These are phyloP conservation scores for Platycnemis pennipes DNA, from an alignment of 2,888 invertebrate genomes.

Conservation along the genomic window DNA sequence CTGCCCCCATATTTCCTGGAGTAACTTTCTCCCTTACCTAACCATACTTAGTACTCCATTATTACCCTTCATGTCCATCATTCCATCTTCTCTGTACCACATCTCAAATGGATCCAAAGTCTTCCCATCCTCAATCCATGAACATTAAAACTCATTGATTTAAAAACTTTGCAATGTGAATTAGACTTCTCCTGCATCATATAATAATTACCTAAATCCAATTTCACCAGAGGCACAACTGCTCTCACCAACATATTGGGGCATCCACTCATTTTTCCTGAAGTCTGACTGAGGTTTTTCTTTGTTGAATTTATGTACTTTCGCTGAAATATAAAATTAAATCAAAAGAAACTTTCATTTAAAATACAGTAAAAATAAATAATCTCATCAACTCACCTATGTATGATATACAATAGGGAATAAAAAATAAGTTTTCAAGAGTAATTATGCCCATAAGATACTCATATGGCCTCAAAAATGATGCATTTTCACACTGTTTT, in stretches of 20 bases:
- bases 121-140: too few species aligned
- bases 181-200: too few species aligned
- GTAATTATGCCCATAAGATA: slow-evolving; percentile 82
- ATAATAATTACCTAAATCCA: slow-evolving; percentile 77
- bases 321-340: slow-evolving; percentile 78
- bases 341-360: neutral
- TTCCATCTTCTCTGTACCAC: too few species aligned
- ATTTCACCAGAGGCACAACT: slow-evolving; percentile 80
- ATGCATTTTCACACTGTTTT: slow-evolving; percentile 40
- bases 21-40: too few species aligned
- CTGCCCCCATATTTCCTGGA: too few species aligned
- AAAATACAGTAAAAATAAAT: neutral
- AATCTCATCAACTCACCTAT: slow-evolving; percentile 79
- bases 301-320: slow-evolving; percentile 83
- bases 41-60: too few species aligned
- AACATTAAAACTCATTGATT: too few species aligned
- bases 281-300: slow-evolving; percentile 84
- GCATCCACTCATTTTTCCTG: slow-evolving; percentile 82
- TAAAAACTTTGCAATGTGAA: too few species aligned
- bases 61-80: too few species aligned
- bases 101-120: too few species aligned
- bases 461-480: slow-evolving; percentile 80
- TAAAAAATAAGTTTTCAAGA: slow-evolving; percentile 80
- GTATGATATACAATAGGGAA: slow-evolving; percentile 80
- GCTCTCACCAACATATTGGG: slow-evolving; percentile 80